Percentiles rank a stretch among this genome's conserved stretches.
Evolutionary conservation across 2,888 invertebrate genomes (phyloP).

Genomic region (Junonia oenone): DNA sequence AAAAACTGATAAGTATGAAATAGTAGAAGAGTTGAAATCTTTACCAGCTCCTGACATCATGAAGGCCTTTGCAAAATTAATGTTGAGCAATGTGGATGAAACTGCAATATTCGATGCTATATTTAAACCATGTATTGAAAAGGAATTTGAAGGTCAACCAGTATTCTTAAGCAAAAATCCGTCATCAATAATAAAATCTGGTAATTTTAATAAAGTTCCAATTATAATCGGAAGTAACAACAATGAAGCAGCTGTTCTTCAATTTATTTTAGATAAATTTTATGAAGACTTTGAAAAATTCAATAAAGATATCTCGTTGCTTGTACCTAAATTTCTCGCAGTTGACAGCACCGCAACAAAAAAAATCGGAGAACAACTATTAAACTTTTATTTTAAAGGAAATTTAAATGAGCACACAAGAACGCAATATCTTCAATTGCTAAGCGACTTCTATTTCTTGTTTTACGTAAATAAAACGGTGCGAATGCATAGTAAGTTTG

Average conservation of each 20-base stretch:
- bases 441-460: conserved; percentile 63
- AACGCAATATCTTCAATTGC: conserved; percentile 58
- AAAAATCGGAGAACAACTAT: conserved; percentile 52
- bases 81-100: conserved; percentile 25
- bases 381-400: conserved; percentile 60
- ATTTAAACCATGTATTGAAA: conserved; percentile 67
- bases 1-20: conserved; percentile 45
- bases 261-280: conserved; percentile 45
- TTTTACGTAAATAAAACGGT: conserved; percentile 64
- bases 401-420: conserved; percentile 50
- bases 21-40: conserved; percentile 53
- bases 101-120: conserved; percentile 45
- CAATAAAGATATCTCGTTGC: conserved; percentile 49
- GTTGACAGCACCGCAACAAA: conserved; percentile 43
- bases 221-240: conserved; percentile 66
- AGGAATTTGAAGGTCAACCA: conserved; percentile 63
- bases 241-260: conserved; percentile 51
- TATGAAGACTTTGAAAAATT: conserved; percentile 55
- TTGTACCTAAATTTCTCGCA: conserved; percentile 55
- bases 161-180: conserved; percentile 65
- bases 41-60: conserved; percentile 47
- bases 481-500: conserved; percentile 50
- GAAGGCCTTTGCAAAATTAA: conserved; percentile 36
- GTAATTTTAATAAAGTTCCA: conserved; percentile 65
- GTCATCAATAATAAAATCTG: conserved; percentile 54